These are phyloP conservation scores for Acrocera orbiculus DNA, from an alignment of 2,888 invertebrate genomes.

Conservation along the genomic window DNA sequence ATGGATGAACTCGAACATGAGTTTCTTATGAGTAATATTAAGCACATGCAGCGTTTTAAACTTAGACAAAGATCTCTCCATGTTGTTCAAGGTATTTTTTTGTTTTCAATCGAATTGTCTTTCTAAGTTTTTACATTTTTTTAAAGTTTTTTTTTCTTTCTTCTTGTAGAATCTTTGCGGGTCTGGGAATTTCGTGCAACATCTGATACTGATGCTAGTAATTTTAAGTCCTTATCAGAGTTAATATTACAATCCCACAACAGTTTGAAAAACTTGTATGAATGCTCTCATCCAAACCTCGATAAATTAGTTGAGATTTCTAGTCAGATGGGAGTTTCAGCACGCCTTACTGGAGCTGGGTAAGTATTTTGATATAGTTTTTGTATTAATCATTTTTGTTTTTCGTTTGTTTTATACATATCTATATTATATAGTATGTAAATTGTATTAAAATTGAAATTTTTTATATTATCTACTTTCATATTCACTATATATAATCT, in stretches of 20 bases:
- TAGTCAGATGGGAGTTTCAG: constrained; percentile 48
- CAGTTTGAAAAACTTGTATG: constrained; percentile 69
- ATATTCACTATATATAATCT: neutral
- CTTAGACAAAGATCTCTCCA: constrained; percentile 75
- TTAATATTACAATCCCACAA: constrained; percentile 81
- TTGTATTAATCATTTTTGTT: constrained; percentile 4
- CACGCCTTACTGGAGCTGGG: constrained; percentile 92
- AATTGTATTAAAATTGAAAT: no score
- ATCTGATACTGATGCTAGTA: constrained; percentile 27
- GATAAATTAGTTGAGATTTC: constrained; percentile 66
- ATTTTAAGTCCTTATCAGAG: constrained; percentile 45
- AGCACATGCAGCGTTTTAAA: constrained; percentile 47
- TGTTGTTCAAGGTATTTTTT: constrained; percentile 53
- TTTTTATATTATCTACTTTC: neutral
- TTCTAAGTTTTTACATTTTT: no score
- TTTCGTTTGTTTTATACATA: neutral
- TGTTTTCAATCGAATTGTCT: no score
- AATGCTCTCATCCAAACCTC: constrained; percentile 81
- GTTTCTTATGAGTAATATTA: constrained; percentile 47
- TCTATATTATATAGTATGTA: neutral
- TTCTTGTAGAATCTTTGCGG: constrained; percentile 58
- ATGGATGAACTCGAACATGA: constrained; percentile 42
- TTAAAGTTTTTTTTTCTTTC: neutral
- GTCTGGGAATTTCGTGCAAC: constrained; percentile 65
- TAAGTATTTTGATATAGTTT: constrained; percentile 20